Evolutionary conservation across 35 echinoderm and acorn worm genomes (phyloP), one percentile per base, ranked within the genome.

Genomic region (Ophioderma brevispina): DNA sequence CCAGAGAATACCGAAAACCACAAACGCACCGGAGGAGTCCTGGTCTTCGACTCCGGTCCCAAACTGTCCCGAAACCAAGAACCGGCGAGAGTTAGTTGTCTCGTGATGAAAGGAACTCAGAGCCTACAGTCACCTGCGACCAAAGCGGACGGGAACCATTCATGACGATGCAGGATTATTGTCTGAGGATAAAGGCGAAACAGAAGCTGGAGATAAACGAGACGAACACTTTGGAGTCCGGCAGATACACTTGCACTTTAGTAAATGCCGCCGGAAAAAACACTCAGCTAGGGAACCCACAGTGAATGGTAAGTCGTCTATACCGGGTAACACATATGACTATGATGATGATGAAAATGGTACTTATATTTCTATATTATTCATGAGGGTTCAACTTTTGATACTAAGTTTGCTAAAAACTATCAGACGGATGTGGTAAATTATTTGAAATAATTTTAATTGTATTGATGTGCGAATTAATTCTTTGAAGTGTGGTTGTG

Each of bases 51-150:
- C 96, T 93, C 21, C 89, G 84, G 17, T 94, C 92, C 8, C 46
- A 87, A 34, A 94, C 87, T 30, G 87, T 84, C 11, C 83, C 85
- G 40, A 38, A 85, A 49, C 75, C 82, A 13, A 80, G 85, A 39
- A n/a, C 85, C 84, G 31, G 92, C 92, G 14, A 75, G 42, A 46
- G 90, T 98, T 84, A 52, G 64, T 30, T 94, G 96, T 56, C 81
- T 56, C 36, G 90, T 98, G n/a, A 82, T 98, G n/a, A 82, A 91
- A 36, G 96, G 96, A 31, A 76, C 82, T 40, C 96, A 92, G 13
- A 79, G 50, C 96, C 96, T 0, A 80, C 23, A 19, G 87, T 98
- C 31, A 86, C 77, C 33, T 98, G 96, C n/a, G 96, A 92, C 84
- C 33, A 89, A 87, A 76, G 93, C 92, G 55, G 94, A 91, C 5